Percentiles rank a stretch among this genome's conserved stretches.
Conservation (phyloP, 2,797 vertebrate species). For the Hafferia zeledoni region DNA sequence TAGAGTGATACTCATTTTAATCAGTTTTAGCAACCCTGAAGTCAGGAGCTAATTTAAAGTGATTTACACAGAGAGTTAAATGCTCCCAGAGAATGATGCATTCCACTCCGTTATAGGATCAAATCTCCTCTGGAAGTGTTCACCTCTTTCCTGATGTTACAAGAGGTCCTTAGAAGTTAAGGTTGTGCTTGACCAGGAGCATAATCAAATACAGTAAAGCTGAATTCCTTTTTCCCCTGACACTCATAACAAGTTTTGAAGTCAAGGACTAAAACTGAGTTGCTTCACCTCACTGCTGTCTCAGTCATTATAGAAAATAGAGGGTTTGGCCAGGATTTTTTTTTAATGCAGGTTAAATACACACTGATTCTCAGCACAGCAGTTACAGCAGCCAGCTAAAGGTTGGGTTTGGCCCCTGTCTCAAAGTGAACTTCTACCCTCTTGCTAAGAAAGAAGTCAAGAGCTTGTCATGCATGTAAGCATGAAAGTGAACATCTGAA, state of each 20-base stretch:
- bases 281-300: not conserved
- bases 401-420: not conserved
- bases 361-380: not conserved
- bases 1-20: not conserved
- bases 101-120: not conserved
- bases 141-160: not conserved
- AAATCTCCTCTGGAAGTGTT: not conserved
- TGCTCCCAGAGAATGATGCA: accelerated
- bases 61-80: not conserved
- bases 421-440: not conserved
- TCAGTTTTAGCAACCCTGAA: not conserved
- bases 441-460: not conserved
- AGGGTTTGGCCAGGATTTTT: not conserved
- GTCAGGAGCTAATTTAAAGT: not conserved
- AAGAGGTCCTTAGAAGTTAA: not conserved
- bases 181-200: not conserved
- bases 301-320: not conserved
- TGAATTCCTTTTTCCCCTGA: not conserved
- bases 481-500: not conserved
- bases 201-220: not conserved
- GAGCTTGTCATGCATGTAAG: not conserved
- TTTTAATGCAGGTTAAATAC: not conserved
- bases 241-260: not conserved
- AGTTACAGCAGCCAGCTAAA: not conserved
- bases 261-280: not conserved